Evolutionary conservation across 2,888 invertebrate genomes (phyloP).

Genomic region (Tineola bisselliella): DNA sequence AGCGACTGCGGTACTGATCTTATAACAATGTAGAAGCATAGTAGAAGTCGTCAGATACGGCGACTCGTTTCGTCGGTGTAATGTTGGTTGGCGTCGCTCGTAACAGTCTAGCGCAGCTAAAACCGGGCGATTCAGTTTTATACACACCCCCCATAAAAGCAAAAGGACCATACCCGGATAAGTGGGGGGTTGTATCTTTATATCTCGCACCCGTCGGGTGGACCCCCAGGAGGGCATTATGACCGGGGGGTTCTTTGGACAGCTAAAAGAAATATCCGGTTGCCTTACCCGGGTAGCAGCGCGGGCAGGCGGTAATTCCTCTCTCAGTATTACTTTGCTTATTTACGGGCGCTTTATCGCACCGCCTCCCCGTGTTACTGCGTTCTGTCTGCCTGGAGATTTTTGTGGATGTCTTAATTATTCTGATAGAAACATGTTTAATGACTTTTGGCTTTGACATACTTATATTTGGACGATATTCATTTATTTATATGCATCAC

Average conservation of each 20-base stretch:
- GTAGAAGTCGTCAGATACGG: conserved; percentile 53
- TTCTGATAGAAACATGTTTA: not conserved
- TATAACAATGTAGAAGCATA: conserved; percentile 47
- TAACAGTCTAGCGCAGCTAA: conserved; percentile 65
- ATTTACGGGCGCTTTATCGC: conserved; percentile 55
- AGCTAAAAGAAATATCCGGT: conserved; percentile 69
- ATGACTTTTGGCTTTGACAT: not conserved
- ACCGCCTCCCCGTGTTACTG: conserved; percentile 28
- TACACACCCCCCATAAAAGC: conserved; percentile 69
- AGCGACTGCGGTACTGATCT: not conserved
- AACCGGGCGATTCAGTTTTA: conserved; percentile 67
- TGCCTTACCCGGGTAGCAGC: conserved; percentile 50
- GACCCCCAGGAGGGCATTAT: conserved; percentile 58
- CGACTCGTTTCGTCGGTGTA: conserved; percentile 44
- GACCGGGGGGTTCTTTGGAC: conserved; percentile 66
- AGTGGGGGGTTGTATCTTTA: conserved; percentile 67
- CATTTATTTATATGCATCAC: too few relatives aligned
- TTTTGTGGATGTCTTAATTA: conserved; percentile 14
- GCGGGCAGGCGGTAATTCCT: conserved; percentile 52
- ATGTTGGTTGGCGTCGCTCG: conserved; percentile 58
- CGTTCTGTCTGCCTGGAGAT: not conserved
- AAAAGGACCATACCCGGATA: conserved; percentile 66
- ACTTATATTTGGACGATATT: too few relatives aligned
- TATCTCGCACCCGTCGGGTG: conserved; percentile 51
- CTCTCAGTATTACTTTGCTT: conserved; percentile 57